phyloP scores from a whole-genome alignment of 2,113 vertebrate genomes.

The Crotalus helleri region DNA sequence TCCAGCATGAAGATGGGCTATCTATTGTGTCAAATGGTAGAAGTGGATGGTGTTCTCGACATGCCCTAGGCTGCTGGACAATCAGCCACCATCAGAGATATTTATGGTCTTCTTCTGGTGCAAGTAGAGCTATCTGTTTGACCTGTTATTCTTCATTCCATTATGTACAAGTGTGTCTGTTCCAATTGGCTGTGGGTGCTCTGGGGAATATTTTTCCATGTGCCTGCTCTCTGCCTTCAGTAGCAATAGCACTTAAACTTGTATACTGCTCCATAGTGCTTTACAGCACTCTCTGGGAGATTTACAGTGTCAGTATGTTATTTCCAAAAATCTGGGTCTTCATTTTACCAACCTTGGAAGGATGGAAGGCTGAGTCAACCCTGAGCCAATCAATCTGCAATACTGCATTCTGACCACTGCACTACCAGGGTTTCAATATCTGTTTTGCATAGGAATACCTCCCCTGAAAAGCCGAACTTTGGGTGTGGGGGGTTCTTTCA shows the following conservation, averaged over 20 bases:
- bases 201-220: not conserved
- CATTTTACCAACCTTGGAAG: not conserved
- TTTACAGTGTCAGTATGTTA: not conserved
- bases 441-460: not conserved
- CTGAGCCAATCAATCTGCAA: not conserved
- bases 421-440: not conserved
- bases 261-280: not conserved
- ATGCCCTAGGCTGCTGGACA: not conserved
- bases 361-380: not conserved
- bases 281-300: not conserved
- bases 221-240: not conserved
- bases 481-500: not conserved
- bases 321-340: not conserved
- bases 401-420: not conserved
- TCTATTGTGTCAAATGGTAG: not conserved
- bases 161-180: not conserved
- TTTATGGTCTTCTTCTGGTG: not conserved
- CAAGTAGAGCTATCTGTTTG: not conserved
- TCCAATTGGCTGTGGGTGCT: not conserved
- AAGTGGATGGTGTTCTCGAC: not conserved
- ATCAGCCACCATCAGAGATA: not conserved
- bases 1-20: not conserved
- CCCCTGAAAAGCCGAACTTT: not conserved
- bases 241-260: not conserved
- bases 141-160: not conserved